Percentiles rank a stretch among this genome's conserved stretches.
phyloP scores from a whole-genome alignment of 1,140 invertebrate species.

The Drosophila ambigua region DNA sequence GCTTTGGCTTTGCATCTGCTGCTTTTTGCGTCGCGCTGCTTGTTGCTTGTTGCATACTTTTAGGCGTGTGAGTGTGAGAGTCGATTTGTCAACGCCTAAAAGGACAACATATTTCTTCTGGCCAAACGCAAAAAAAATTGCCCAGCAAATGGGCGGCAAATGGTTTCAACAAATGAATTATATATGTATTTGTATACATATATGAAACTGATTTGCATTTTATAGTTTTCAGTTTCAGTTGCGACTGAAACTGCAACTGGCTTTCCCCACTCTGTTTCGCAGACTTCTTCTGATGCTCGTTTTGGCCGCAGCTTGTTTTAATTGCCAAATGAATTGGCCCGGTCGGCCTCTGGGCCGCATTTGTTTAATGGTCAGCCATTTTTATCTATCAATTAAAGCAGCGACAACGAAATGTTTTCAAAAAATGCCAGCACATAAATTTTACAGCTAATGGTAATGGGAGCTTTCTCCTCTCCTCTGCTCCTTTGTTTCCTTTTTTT shows the following conservation, averaged over 20 bases:
- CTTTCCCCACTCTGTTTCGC: constrained; percentile 1
- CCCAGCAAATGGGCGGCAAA: constrained; percentile 73
- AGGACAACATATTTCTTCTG: constrained; percentile 77
- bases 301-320: constrained; percentile 72
- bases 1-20: constrained; percentile 23
- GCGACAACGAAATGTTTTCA: constrained; percentile 57
- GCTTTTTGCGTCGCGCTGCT: constrained; percentile 26
- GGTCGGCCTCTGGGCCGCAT: constrained; percentile 17
- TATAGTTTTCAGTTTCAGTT: constrained; percentile 59
- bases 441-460: constrained; percentile 36
- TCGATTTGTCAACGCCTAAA: constrained; percentile 83
- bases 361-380: constrained; percentile 74
- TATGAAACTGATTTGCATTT: constrained; percentile 71
- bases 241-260: too few species aligned
- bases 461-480: constrained; percentile 6
- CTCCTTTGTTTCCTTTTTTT: constrained; percentile 15
- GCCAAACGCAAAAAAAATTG: constrained; percentile 45
- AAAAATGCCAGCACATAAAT: constrained; percentile 59
- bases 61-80: constrained; percentile 55
- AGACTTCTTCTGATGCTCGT: constrained; percentile 9
- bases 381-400: constrained; percentile 80
- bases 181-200: constrained; percentile 55
- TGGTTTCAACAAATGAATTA: constrained; percentile 78
- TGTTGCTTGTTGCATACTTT: constrained; percentile 70
- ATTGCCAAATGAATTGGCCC: constrained; percentile 76